Percentiles rank a stretch among this genome's conserved stretches.
Conservation (phyloP, 2,797 vertebrate species). For the Stomatorhinus walkeri region DNA sequence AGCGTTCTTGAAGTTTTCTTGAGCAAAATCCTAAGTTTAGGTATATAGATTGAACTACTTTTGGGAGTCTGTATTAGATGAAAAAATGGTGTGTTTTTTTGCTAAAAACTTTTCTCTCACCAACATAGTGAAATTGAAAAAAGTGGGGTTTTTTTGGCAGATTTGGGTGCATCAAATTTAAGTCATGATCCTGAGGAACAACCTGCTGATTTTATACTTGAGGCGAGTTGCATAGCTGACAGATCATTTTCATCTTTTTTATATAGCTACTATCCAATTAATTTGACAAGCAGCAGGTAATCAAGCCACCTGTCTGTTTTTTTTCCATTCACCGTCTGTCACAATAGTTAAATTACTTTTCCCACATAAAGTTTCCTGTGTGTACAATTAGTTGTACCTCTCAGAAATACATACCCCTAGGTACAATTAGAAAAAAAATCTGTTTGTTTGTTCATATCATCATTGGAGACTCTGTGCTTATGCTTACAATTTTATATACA, state of each 20-base stretch:
- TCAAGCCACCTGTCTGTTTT: neutral
- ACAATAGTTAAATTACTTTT: neutral
- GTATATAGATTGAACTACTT: neutral
- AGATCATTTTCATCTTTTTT: neutral
- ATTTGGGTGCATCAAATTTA: neutral
- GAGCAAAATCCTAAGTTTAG: neutral
- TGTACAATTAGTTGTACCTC: neutral
- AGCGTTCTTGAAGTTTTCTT: neutral
- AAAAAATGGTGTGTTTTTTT: neutral
- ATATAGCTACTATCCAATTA: conserved; percentile 1
- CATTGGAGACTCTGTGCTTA: neutral
- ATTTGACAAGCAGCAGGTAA: conserved; percentile 1
- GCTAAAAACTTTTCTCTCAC: neutral
- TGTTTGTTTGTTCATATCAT: neutral
- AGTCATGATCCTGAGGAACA: neutral
- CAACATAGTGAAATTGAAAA: neutral
- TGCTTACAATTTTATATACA: neutral
- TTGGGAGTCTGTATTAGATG: neutral
- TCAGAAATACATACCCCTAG: neutral
- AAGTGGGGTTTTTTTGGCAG: neutral
- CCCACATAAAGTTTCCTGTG: neutral
- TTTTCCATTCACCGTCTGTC: neutral
- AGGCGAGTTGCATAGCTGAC: neutral
- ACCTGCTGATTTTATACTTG: neutral
- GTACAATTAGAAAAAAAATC: neutral